Base-by-base conservation (phyloP, 2,888 invertebrate species). In the Eilema caniola region DNA sequence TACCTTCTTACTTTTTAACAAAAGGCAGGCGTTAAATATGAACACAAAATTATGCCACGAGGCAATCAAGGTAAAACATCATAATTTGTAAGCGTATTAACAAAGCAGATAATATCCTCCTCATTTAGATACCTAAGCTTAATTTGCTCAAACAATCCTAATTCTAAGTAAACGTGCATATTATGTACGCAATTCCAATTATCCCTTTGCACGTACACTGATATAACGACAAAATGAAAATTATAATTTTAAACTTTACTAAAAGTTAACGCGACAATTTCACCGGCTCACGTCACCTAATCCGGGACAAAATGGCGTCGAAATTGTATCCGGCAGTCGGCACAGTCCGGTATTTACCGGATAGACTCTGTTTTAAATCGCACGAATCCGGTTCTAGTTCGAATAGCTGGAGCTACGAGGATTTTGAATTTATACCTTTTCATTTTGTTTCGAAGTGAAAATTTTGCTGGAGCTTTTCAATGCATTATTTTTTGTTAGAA, bases 321-420 rank as follows among this genome's bases (percentile, higher is more conserved):
- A 81, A 82, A 84, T 84, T 86, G 83, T 83, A 83, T 83, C 82
- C 83, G 76, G 76, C 74, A 81, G 75, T 82, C 81, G 74, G 82
- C 74, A 71, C 79, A 69, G 82, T 82, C 84, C 81, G 72, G 86
- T 84, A 85, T 86, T 87, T 85, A 86, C 84, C 81, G 83, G 85
- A 86, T 85, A 80, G 79, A 86, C 84, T 85, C 83, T 77, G 84
- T 85, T 87, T 86, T 86, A 85, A 86, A 85, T 83, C 83, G 79
- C 79, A 82, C 79, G 83, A 85, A 84, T 84, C 86, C 79, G 75
- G 76, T 81, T 77, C 82, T 80, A 79, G 81, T 72, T 41, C 60
- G 73, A 74, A 79, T 71, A 64, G 73, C 69, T 70, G 71, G 79
- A 78, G 81, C 76, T 79, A 75, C 82, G 79, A 76, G 83, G 80